Base-by-base conservation (phyloP, 2,797 vertebrate species). In the Onychomys torridus region DNA sequence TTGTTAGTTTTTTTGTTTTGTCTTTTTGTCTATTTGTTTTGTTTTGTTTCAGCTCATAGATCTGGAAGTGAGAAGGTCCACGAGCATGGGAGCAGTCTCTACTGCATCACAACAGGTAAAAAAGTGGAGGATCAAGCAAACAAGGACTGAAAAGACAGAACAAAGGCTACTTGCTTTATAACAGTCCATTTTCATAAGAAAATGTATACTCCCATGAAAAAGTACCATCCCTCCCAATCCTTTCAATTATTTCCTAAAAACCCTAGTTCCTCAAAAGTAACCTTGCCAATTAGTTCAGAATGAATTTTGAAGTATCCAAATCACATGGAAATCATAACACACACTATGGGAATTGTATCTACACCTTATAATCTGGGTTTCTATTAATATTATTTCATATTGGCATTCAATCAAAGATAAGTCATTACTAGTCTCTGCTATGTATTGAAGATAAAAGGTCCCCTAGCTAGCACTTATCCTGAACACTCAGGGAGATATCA, bases 401-500 rank as follows among this genome's bases (percentile, higher is more conserved):
- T 86, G n/a, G 2, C 25, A 71, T 2, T 32, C 13, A 34, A 59
- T 27, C n/a, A 90, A 81, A 93, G 2, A 12, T 76, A 76, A 90
- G 0, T 71, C 37, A n/a, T 32, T 14, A 78, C 13, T 11, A 93
- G 1, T 63, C 16, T 2, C 25, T 14, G n/a, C 29, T 57, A 17
- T 43, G 17, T 21, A 37, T 32, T 29, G 23, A 43, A 21, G 25
- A 57, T 57, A 75, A 88, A 75, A 40, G 43, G 1, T 19, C 2
- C 34, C 25, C 27, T 0, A 1, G 1, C 11, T 34, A 4, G 3
- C 12, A 61, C 55, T 23, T 13, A 34, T 46, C 23, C 2, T 34
- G 6, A 34, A 19, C 23, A 61, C 19, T 61, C 43, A 40, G 87
- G 12, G 37, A 34, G 6, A 34, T 2, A 23, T 10, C 5, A 8